Percentiles rank a stretch among this genome's conserved stretches.
phyloP scores from a whole-genome alignment of 2,113 vertebrate genomes.

The Sigmodon hispidus region DNA sequence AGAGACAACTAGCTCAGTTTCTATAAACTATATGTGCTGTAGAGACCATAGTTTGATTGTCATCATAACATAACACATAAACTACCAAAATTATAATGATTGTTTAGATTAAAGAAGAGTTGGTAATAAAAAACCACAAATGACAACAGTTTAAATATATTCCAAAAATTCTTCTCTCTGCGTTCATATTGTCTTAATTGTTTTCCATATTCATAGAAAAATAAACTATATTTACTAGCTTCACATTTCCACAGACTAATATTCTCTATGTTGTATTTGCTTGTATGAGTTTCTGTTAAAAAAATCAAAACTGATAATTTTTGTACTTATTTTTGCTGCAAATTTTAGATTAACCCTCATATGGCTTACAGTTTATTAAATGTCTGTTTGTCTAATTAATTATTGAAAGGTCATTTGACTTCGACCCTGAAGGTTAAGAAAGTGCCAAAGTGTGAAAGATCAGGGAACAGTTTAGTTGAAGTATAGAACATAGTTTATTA shows the following conservation, averaged over 20 bases:
- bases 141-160: neutral
- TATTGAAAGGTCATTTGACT: constrained; percentile 37
- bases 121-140: neutral
- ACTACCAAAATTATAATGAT: neutral
- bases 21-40: neutral
- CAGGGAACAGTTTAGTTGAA: neutral
- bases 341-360: constrained; percentile 4
- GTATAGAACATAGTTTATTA: neutral
- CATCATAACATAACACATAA: neutral
- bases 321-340: neutral
- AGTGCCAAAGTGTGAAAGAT: neutral
- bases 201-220: neutral
- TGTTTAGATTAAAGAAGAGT: neutral
- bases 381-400: constrained; percentile 49
- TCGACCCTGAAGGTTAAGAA: neutral
- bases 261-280: neutral
- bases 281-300: neutral
- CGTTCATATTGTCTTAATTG: neutral
- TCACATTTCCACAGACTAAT: neutral
- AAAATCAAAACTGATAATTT: neutral
- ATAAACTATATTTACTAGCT: neutral
- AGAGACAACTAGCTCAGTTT: neutral
- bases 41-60: neutral
- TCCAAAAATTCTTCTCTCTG: neutral
- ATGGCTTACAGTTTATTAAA: constrained; percentile 16